These are phyloP conservation scores for Drosophila neotestacea DNA, from an alignment of 2,888 invertebrate genomes.

Conservation along the genomic window DNA sequence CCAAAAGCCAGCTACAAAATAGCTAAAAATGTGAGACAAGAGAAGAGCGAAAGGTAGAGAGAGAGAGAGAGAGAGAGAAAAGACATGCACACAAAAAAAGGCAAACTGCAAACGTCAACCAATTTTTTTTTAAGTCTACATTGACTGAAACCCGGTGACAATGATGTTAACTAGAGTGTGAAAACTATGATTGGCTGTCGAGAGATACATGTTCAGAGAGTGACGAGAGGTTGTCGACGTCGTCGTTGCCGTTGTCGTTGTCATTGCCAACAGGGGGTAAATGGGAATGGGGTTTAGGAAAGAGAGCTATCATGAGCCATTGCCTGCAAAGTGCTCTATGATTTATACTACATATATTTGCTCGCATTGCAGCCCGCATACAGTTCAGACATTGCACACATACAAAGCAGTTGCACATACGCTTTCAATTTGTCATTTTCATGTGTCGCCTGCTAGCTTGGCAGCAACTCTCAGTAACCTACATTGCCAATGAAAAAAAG, in stretches of 20 bases:
- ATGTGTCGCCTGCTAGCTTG: constrained; percentile 6
- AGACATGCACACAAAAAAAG: constrained; percentile 26
- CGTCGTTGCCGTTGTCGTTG: constrained; percentile 39
- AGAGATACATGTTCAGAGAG: constrained; percentile 37
- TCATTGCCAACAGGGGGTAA: constrained; percentile 17
- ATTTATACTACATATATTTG: constrained; percentile 67
- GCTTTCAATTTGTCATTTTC: constrained; percentile 26
- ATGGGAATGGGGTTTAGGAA: neutral
- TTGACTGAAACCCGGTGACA: constrained; percentile 73
- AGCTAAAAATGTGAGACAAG: constrained; percentile 58
- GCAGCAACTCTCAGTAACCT: neutral
- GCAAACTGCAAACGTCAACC: constrained; percentile 76
- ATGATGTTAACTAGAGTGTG: constrained; percentile 82
- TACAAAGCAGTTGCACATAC: constrained; percentile 17
- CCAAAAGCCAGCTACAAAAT: constrained; percentile 46
- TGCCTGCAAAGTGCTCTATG: constrained; percentile 58
- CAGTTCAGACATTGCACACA: constrained; percentile 1
- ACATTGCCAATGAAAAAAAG: constrained; percentile 18
- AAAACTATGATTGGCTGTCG: constrained; percentile 80
- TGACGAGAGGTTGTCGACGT: constrained; percentile 38
- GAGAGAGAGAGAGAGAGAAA: constrained; percentile 5
- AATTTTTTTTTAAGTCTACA: constrained; percentile 48
- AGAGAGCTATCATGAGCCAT: constrained; percentile 25
- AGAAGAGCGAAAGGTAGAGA: neutral
- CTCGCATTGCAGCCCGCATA: constrained; percentile 30